Conservation (phyloP, 2,888 invertebrate species). For the Amphipyra berbera region DNA sequence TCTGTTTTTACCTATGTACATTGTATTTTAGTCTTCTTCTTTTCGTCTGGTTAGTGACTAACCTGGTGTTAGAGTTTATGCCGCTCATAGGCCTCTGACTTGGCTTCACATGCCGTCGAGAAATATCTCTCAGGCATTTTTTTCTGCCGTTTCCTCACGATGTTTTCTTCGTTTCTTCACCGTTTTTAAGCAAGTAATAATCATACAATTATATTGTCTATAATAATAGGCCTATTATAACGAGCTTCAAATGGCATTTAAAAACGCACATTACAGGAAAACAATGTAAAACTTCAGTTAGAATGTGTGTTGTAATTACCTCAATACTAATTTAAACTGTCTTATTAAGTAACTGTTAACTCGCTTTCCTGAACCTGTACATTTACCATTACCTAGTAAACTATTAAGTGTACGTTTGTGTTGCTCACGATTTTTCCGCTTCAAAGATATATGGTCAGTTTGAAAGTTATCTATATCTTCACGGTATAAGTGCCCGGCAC, state of each 20-base stretch:
- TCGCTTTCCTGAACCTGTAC: conserved; percentile 24
- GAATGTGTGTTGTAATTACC: conserved; percentile 50
- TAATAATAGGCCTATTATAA: neutral
- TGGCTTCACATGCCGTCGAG: too few relatives aligned
- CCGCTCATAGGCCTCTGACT: too few relatives aligned
- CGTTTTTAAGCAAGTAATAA: too few relatives aligned
- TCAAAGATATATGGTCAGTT: conserved; percentile 54
- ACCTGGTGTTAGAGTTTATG: too few relatives aligned
- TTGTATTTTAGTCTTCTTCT: too few relatives aligned
- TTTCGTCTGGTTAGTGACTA: too few relatives aligned
- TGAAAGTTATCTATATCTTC: conserved; percentile 47
- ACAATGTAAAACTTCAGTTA: conserved; percentile 34
- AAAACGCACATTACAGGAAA: neutral
- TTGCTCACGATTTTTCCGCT: conserved; percentile 55
- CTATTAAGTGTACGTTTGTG: conserved; percentile 49
- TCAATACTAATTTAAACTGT: conserved; percentile 54
- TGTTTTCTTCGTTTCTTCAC: too few relatives aligned
- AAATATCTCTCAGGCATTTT: too few relatives aligned
- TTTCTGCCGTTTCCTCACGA: too few relatives aligned
- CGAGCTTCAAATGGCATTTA: too few relatives aligned
- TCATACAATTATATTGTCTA: neutral
- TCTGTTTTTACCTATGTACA: too few relatives aligned
- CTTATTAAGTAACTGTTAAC: conserved; percentile 51
- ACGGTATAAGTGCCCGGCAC: too few relatives aligned
- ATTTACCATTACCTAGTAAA: conserved; percentile 42